Evolutionary conservation across 1,140 invertebrate genomes (phyloP), one percentile per base, ranked within the genome.

Genomic region (Drosophila lacertosa): DNA sequence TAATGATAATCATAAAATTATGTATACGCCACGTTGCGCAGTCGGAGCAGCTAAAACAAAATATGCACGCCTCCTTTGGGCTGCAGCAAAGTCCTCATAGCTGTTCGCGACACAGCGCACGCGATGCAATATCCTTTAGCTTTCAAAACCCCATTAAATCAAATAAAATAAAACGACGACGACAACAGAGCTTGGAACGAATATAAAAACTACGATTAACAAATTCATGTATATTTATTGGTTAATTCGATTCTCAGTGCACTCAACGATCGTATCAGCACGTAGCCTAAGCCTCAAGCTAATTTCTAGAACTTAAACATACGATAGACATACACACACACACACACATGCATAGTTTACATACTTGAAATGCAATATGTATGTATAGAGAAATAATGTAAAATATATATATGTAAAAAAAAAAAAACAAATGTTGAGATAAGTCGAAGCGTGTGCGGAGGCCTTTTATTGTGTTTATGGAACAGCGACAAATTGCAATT

Each of bases 1-100:
- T 29, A 29, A 29, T 29, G 9, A 29, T 29, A 29, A 29, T 29
- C 26, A 2, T 7, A 29, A 29, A 7, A 26, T 22, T 84, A 65
- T 74, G 67, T 86, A 71, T 80, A 80, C 64, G 58, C 42, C 63
- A 55, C 35, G 51, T 37, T 68, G 63, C 40, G 60, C 51, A 47
- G 33, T 76, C 39, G 51, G 24, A n/a, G 60, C 64, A 74, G 73
- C 72, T 75, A 70, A 75, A 66, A 42, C 33, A 83, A 47, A 58
- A n/a, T n/a, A n/a, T 80, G 68, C 33, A 42, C 42, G 16, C 58
- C 58, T 33, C 13, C 32, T 39, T 53, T 40, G 24, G 50, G 16
- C 50, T 64, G 59, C 48, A 37, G 35, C 13, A 48, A 64, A 47
- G 70, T 82, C 80, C 80, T 82, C 79, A 83, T 57, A 54, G 79